Base-by-base conservation (phyloP, 2,113 vertebrate species). In the Indicator maculatus region DNA sequence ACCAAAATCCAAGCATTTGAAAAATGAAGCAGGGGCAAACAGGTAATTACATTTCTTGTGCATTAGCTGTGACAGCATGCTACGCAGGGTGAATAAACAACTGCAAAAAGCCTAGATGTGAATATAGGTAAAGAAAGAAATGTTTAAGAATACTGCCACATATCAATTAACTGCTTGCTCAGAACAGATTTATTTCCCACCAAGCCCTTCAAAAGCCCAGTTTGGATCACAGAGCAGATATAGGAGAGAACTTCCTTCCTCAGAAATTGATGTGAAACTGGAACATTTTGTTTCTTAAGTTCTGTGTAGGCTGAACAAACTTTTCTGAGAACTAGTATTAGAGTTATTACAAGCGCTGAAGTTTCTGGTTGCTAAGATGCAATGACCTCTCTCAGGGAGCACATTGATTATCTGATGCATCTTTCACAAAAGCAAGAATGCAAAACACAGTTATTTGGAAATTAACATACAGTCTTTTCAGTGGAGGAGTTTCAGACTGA, bases 81-180 rank as follows among this genome's bases (percentile, higher is more conserved):
- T 78, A 61, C 55, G 90, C 53, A 76, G 33, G 71, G 47, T 81
- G 93, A 89, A 92, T 78, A 89, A 97, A 73, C 61, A 88, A 79
- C 50, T 77, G 33, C 38, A 76, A 96, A 86, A 92, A 95, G 74
- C 21, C 18, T 41, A 92, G 28, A 79, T 71, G 55, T 28, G 65
- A 96, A 93, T 58, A 83, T 44, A 89, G 28, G 30, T 52, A 63
- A 44, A 83, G 63, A 83, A 86, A 88, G 31, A 70, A 93, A 95
- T 33, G 36, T 67, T 44, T 89, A 66, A 82, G 53, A 79, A 75
- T 88, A 89, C 56, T 80, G 41, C 50, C n/a, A 74, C 23, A 13
- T 20, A 89, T 88, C 82, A 92, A 89, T 91, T 83, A 83, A 69
- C 63, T 93, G 31, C 83, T 90, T 93, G 45, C 65, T 65, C 31